Percentiles rank a stretch among this genome's conserved stretches.
phyloP scores from a whole-genome alignment of 2,113 vertebrate species.

The Melanerpes formicivorus region DNA sequence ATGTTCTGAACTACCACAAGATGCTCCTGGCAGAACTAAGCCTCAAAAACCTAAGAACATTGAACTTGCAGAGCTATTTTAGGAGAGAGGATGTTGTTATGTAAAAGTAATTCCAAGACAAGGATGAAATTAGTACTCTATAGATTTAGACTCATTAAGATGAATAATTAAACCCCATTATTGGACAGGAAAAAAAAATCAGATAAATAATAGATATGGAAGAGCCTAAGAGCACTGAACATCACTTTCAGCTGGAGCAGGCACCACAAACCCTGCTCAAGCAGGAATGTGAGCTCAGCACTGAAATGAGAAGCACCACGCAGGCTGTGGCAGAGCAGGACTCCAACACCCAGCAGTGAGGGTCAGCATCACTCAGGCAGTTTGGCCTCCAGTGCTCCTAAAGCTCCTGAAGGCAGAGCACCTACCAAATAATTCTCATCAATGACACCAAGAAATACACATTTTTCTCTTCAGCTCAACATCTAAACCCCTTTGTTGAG shows the following conservation, averaged over 20 bases:
- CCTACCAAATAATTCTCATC: background rate
- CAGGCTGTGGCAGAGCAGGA: background rate
- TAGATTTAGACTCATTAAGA: background rate
- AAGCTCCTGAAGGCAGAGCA: background rate
- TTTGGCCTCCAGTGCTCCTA: background rate
- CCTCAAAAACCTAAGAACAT: fast-evolving
- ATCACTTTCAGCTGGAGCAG: background rate
- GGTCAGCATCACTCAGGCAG: background rate
- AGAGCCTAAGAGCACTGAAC: background rate
- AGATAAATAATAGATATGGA: background rate
- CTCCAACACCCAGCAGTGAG: background rate
- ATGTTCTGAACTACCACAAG: fast-evolving
- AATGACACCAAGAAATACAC: background rate
- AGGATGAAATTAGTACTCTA: background rate
- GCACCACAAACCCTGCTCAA: background rate
- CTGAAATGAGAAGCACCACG: background rate
- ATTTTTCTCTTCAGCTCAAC: background rate
- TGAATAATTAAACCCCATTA: background rate
- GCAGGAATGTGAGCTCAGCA: background rate
- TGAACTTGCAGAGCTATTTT: background rate
- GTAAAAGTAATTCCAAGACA: background rate
- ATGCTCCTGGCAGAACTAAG: background rate
- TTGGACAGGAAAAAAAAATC: background rate
- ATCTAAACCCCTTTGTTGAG: background rate
- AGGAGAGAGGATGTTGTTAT: background rate